Conservation (phyloP, 2,797 vertebrate genomes). For the Sebastiscus albofasciatus region DNA sequence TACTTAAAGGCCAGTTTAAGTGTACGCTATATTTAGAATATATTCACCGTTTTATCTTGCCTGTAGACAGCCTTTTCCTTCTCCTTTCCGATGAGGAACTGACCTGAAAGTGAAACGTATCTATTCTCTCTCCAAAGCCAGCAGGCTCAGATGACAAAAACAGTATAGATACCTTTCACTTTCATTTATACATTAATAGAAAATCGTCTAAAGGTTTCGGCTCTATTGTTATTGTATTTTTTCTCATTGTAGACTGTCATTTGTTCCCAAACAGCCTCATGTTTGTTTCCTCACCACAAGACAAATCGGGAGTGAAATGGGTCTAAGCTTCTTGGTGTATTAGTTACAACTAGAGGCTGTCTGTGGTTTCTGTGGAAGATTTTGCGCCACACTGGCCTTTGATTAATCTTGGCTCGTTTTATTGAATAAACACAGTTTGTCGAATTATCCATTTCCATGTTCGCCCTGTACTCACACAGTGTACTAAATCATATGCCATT, state of each 20-base stretch:
- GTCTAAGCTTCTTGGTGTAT: constrained; percentile 25
- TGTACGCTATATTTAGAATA: too few species aligned
- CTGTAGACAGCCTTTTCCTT: too few species aligned
- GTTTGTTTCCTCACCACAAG: constrained; percentile 34
- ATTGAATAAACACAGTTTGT: constrained; percentile 68
- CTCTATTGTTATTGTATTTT: neutral
- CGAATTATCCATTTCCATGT: constrained; percentile 56
- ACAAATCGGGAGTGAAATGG: constrained; percentile 42
- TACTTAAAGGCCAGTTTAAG: too few species aligned
- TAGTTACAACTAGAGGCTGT: constrained; percentile 22
- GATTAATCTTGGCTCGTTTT: constrained; percentile 64
- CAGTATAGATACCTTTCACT: too few species aligned
- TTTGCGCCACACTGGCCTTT: constrained; percentile 58
- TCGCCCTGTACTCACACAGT: constrained; percentile 37
- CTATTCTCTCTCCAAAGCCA: too few species aligned
- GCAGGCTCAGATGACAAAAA: too few species aligned
- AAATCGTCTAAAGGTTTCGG: neutral
- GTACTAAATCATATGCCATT: constrained; percentile 58
- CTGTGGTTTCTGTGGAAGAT: constrained; percentile 68
- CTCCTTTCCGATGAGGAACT: too few species aligned
- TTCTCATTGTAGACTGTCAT: neutral
- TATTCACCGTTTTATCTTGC: too few species aligned
- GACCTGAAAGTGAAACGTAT: too few species aligned
- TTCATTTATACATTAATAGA: neutral
- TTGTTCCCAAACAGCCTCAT: neutral